Percentiles rank a stretch among this genome's conserved stretches.
phyloP scores from a whole-genome alignment of 2,888 invertebrate species.

The Augochlorella aurata region DNA sequence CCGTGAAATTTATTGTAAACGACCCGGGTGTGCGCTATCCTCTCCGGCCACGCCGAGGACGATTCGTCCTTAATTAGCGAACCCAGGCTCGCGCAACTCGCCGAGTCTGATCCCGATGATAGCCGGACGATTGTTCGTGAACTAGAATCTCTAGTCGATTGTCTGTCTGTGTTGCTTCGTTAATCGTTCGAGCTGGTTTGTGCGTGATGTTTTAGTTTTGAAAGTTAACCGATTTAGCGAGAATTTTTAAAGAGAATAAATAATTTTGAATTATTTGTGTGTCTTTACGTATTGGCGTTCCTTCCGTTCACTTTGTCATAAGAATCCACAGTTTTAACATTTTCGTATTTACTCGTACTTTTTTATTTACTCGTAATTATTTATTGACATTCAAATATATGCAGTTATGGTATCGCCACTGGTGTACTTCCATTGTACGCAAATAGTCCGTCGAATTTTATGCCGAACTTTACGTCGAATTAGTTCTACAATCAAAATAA shows the following conservation, averaged over 20 bases:
- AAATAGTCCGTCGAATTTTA: too few species aligned
- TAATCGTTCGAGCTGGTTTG: not conserved
- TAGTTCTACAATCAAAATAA: too few species aligned
- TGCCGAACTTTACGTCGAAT: too few species aligned
- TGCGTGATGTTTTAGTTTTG: not conserved
- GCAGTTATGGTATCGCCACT: too few species aligned
- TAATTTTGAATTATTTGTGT: too few species aligned
- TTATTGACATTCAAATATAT: too few species aligned
- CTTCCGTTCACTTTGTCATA: too few species aligned
- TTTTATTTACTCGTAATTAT: too few species aligned
- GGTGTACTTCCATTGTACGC: too few species aligned
- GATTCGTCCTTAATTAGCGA: conserved; percentile 7
- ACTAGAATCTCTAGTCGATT: not conserved
- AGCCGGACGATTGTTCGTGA: not conserved
- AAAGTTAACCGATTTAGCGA: not conserved
- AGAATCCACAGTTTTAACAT: too few species aligned
- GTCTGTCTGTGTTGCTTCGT: not conserved
- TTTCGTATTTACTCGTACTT: too few species aligned
- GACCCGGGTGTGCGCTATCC: not conserved
- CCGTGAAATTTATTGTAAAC: conserved; percentile 29
- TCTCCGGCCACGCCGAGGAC: not conserved
- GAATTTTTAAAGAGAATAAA: not conserved
- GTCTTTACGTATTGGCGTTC: too few species aligned
- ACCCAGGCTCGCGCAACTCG: not conserved
- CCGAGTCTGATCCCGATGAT: not conserved